These are phyloP conservation scores for Sisor rabdophorus DNA, from an alignment of 2,113 vertebrate genomes.

Conservation along the genomic window DNA sequence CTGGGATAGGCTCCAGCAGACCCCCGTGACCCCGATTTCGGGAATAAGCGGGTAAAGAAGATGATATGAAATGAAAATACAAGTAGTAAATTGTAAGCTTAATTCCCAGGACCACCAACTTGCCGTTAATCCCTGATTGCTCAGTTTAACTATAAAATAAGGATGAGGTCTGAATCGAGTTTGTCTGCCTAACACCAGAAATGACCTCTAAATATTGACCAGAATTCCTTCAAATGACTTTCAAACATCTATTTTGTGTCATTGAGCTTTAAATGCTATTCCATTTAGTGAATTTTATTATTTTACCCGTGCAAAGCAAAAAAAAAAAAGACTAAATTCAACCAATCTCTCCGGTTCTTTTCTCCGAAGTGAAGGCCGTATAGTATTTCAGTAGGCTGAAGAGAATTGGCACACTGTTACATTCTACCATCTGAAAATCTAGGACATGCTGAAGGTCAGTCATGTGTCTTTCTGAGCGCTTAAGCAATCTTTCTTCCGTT, in stretches of 20 bases:
- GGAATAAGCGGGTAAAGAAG: too few species aligned
- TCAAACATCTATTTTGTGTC: background rate
- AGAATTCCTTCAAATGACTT: background rate
- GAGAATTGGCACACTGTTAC: background rate
- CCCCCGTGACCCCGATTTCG: too few species aligned
- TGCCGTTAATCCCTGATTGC: too few species aligned
- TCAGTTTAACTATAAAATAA: too few species aligned
- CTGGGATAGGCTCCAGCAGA: too few species aligned
- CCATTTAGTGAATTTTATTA: background rate
- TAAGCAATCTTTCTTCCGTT: constrained; percentile 15
- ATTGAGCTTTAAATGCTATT: background rate
- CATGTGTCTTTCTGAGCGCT: constrained; percentile 16
- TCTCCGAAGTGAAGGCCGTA: too few species aligned
- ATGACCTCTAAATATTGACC: background rate
- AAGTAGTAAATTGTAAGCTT: too few species aligned
- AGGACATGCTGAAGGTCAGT: constrained; percentile 1
- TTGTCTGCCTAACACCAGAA: background rate
- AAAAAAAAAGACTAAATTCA: background rate
- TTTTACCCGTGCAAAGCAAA: background rate
- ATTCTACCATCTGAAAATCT: constrained; percentile 8
- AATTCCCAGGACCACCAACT: too few species aligned
- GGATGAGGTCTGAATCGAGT: too few species aligned
- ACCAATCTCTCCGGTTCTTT: background rate
- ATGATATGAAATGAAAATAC: too few species aligned
- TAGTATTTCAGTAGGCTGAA: background rate